A percentile compares a stretch with the other conserved stretches of the same genome.
These are phyloP conservation scores for Eucidaris tribuloides DNA, from an alignment of 35 echinoderm and acorn worm genomes.

Conservation along the genomic window DNA sequence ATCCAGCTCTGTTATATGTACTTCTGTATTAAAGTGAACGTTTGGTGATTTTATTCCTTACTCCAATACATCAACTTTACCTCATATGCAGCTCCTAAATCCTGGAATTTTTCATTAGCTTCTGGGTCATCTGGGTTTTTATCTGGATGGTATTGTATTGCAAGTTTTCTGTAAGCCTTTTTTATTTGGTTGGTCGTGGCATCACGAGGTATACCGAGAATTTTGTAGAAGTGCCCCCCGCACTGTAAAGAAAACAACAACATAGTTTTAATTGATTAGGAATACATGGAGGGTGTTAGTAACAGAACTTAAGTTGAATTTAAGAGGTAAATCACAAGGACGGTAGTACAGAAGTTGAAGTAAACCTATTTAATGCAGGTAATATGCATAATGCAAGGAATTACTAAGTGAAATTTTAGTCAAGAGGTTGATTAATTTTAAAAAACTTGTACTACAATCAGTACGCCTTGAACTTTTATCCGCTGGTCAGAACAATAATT, in stretches of 20 bases:
- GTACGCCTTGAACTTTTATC: too few relatives aligned
- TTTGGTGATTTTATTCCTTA: too few relatives aligned
- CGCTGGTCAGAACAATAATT: too few relatives aligned
- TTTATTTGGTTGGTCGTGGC: constrained; percentile 84
- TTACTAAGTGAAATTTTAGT: background rate
- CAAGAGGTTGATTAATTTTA: background rate
- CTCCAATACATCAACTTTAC: too few relatives aligned
- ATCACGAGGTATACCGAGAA: constrained; percentile 68
- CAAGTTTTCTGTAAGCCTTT: constrained; percentile 93
- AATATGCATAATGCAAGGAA: background rate
- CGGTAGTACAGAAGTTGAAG: too few relatives aligned
- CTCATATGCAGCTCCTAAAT: constrained; percentile 95
- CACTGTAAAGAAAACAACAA: background rate
- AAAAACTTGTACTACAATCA: too few relatives aligned
- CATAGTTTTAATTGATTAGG: background rate
- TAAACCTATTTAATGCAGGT: background rate
- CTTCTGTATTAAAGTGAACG: too few relatives aligned
- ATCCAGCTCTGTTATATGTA: too few relatives aligned
- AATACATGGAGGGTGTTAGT: background rate
- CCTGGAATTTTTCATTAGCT: constrained; percentile 88
- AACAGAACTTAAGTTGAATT: background rate
- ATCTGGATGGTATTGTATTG: constrained; percentile 92
- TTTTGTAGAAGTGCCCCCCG: constrained; percentile 96
- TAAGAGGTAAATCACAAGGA: background rate
- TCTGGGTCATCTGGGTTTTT: constrained; percentile 78